These are phyloP conservation scores for Leptinotarsa juncta DNA, from an alignment of 2,888 invertebrate genomes.

Conservation along the genomic window DNA sequence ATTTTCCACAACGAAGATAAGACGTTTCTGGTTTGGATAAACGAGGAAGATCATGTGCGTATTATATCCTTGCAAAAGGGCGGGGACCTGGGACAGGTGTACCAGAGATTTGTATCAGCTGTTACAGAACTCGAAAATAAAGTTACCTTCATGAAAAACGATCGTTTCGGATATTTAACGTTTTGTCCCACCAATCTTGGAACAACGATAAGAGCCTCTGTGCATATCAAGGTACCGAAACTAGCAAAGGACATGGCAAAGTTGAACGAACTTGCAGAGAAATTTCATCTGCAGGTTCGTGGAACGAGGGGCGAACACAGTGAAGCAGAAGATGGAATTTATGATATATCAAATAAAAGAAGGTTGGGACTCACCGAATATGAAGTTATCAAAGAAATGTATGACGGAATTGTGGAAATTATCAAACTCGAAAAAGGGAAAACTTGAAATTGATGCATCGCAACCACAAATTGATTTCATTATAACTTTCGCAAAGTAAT, in stretches of 20 bases:
- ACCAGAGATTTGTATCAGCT: slow-evolving; percentile 67
- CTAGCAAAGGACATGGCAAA: slow-evolving; percentile 67
- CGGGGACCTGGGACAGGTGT: slow-evolving; percentile 87
- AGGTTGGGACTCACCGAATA: slow-evolving; percentile 75
- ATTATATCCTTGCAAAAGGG: slow-evolving; percentile 98
- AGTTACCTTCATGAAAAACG: slow-evolving; percentile 70
- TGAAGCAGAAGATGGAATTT: slow-evolving; percentile 72
- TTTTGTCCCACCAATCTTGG: slow-evolving; percentile 81
- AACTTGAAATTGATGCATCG: background rate
- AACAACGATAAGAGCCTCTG: slow-evolving; percentile 77
- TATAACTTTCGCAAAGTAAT: background rate
- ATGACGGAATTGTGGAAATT: slow-evolving; percentile 71
- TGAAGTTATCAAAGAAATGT: slow-evolving; percentile 74
- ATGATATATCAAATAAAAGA: slow-evolving; percentile 76
- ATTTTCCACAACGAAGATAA: slow-evolving; percentile 96
- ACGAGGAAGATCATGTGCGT: slow-evolving; percentile 97
- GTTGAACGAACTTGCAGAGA: slow-evolving; percentile 71
- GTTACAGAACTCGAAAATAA: slow-evolving; percentile 68
- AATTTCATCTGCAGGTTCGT: slow-evolving; percentile 71
- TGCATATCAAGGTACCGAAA: slow-evolving; percentile 76
- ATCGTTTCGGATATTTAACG: slow-evolving; percentile 75
- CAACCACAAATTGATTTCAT: background rate
- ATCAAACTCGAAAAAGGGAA: slow-evolving; percentile 68
- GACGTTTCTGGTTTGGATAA: slow-evolving; percentile 97
- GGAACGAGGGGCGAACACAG: slow-evolving; percentile 74